These are phyloP conservation scores for Styela clava DNA, from an alignment of 23 tunicate genomes.

Conservation along the genomic window DNA sequence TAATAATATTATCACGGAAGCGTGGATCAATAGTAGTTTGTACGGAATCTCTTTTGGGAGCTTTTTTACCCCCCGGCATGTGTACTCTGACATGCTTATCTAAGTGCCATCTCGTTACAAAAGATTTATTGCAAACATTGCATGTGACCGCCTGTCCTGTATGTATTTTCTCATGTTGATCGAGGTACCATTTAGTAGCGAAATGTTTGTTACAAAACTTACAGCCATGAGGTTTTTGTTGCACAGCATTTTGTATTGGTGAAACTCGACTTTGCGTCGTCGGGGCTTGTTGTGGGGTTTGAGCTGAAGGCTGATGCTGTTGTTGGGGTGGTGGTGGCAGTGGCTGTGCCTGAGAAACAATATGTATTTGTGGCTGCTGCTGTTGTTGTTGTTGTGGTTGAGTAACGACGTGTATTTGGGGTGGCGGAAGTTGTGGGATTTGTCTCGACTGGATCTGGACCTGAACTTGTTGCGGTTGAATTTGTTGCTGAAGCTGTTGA, in stretches of 20 bases:
- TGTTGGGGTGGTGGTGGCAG: constrained; percentile 26
- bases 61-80: constrained; percentile 30
- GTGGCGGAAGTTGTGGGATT: constrained; percentile 22
- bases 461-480: constrained; percentile 23
- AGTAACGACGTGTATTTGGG: neutral
- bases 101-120: constrained; percentile 92
- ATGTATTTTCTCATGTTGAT: constrained; percentile 93
- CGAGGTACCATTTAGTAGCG: constrained; percentile 95
- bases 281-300: constrained; percentile 6
- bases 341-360: too few relatives aligned
- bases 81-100: constrained; percentile 91
- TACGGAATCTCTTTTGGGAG: constrained; percentile 27
- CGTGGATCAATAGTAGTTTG: constrained; percentile 1
- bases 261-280: neutral
- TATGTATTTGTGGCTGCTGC: constrained; percentile 13
- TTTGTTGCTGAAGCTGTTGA: constrained; percentile 26
- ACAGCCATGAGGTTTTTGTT: constrained; percentile 64
- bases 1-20: neutral
- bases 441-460: constrained; percentile 19
- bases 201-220: constrained; percentile 87
- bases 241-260: neutral
- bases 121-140: constrained; percentile 70
- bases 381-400: constrained; percentile 34
- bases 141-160: constrained; percentile 96
- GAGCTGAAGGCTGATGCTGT: constrained; percentile 24